Conservation (phyloP, 92 coral and sea anemone genomes). For the Bergia sp. region DNA sequence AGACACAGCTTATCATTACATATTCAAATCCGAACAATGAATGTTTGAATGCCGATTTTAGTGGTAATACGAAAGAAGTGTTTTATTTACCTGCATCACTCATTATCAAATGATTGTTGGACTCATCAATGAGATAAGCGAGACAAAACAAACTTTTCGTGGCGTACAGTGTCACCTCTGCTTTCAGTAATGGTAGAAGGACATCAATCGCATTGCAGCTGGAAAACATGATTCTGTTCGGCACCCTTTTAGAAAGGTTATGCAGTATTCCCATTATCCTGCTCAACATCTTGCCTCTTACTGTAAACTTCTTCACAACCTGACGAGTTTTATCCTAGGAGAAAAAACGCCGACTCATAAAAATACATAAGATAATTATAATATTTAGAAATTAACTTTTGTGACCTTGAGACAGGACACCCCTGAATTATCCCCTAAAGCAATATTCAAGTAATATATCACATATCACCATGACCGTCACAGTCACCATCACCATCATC, state of each 20-base stretch:
- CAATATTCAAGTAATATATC: no score
- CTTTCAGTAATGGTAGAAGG: constrained; percentile 69
- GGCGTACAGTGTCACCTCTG: constrained; percentile 62
- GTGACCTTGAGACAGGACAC: not conserved
- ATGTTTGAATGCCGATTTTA: not conserved
- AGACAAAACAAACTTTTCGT: constrained; percentile 65
- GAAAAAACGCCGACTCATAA: not conserved
- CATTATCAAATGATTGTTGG: constrained; percentile 74
- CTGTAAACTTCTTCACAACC: constrained; percentile 43
- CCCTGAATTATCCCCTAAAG: no score
- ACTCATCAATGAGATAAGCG: constrained; percentile 79
- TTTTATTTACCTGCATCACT: constrained; percentile 62
- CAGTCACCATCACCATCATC: no score
- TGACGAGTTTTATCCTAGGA: constrained; percentile 54
- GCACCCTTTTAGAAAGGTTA: constrained; percentile 71
- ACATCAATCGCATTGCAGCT: constrained; percentile 57
- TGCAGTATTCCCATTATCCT: constrained; percentile 61
- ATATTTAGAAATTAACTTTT: no score
- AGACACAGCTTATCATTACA: not conserved
- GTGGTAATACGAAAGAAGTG: not conserved
- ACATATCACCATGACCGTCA: no score
- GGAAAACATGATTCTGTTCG: constrained; percentile 61
- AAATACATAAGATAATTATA: not conserved
- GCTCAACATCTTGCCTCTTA: constrained; percentile 57
- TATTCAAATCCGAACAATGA: not conserved